Evolutionary conservation across 2,113 vertebrate species (phyloP).

Genomic region (Tyto alba): DNA sequence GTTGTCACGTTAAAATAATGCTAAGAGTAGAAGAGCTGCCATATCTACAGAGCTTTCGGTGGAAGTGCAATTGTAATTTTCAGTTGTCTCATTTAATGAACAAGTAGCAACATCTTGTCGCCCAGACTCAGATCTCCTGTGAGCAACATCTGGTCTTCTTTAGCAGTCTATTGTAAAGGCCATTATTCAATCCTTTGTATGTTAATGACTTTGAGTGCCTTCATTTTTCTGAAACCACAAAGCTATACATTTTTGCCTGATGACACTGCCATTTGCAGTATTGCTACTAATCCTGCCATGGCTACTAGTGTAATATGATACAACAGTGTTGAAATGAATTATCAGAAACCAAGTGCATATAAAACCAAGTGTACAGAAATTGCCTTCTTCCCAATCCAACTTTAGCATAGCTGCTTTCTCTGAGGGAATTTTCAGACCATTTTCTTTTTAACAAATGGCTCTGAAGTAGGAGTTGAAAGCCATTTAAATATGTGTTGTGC

Average conservation of each 20-base stretch:
- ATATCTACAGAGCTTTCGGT: not conserved
- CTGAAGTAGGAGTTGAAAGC: slow-evolving; percentile 1
- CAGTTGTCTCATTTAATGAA: not conserved
- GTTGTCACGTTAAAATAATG: not conserved
- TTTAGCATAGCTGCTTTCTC: not conserved
- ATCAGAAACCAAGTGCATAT: not conserved
- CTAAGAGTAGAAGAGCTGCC: not conserved
- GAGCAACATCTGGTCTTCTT: slow-evolving; percentile 32
- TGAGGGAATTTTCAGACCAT: not conserved
- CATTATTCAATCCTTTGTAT: slow-evolving; percentile 19
- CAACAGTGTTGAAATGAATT: slow-evolving; percentile 2
- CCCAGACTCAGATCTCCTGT: not conserved
- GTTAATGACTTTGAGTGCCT: slow-evolving; percentile 15
- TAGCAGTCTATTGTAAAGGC: not conserved
- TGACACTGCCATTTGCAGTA: not conserved
- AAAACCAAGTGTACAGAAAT: not conserved
- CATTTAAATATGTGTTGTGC: not conserved
- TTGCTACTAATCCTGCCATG: not conserved
- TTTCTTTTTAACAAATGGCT: not conserved
- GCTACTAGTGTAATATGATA: not conserved
- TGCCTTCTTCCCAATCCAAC: not conserved
- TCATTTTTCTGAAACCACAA: slow-evolving; percentile 8
- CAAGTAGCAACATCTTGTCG: not conserved
- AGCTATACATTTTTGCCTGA: slow-evolving; percentile 25
- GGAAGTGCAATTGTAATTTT: not conserved